Evolutionary conservation across 2,113 vertebrate species (phyloP), one percentile per base, ranked within the genome.

Genomic region (Cyphomyrus plagiostoma): DNA sequence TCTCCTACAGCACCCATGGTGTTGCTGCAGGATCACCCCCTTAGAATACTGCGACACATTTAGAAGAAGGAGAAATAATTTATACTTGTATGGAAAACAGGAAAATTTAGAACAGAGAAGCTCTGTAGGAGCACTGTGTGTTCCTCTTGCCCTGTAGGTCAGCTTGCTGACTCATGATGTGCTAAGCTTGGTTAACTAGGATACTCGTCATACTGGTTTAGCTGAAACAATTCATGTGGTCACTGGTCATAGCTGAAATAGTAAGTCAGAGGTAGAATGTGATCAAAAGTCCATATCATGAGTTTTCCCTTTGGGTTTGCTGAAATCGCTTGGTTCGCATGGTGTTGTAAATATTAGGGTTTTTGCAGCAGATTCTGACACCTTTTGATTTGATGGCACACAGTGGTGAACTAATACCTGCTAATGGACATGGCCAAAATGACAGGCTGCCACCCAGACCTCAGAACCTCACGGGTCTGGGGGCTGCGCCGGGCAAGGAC

Each of bases 351-450:
- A 23, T 56, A 46, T 30, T 88, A 45, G 58, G 9, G 19, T 3
- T 46, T 15, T 35, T 88, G 21, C 70, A 77, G 30, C 86, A 39
- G 35, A 58, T 3, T 39, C 11, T 45, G n/a, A 39, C 0, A 46
- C 5, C 19, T 48, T 88, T 26, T 74, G 88, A 4, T 21, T 17
- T 50, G 48, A 42, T 45, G 46, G 52, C 6, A 85, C 23, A 48
- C 17, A 56, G 35, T 9, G 30, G 58, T 83, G 17, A 45, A 35
- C 46, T 17, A 3, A 9, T 58, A 99, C 98, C 98, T 99, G 97
- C 98, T 99, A 90, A 99, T 96, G 66, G 96, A 89, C 97, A 99
- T 97, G 3, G 98, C 98, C 5, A 98, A 96, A 10, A 99, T 96
- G 87, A 99, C 96, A 0, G 98, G 98, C 90, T 97, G 95, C 98